phyloP scores from a whole-genome alignment of 2,113 vertebrate species.

The Hystrix cristata region DNA sequence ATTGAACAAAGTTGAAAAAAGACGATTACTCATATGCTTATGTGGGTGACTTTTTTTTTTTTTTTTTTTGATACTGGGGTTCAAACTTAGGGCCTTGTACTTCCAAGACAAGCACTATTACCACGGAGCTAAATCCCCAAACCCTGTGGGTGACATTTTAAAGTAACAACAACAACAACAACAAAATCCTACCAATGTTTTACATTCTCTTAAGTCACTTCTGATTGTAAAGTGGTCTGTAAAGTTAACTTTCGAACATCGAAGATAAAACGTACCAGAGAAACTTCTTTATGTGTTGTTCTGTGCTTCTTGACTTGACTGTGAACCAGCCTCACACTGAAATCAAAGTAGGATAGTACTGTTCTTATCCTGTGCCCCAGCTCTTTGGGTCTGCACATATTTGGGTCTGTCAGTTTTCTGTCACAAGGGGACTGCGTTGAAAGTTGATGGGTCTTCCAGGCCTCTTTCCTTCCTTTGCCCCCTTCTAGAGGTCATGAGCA shows the following conservation, averaged over 20 bases:
- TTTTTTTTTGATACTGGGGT: too few species aligned
- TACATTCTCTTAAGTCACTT: background rate
- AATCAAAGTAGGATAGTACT: background rate
- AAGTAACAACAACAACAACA: background rate
- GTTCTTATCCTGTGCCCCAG: background rate
- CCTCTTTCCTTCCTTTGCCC: background rate
- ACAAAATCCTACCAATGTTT: background rate
- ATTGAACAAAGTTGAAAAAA: constrained; percentile 9
- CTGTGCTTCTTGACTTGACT: background rate
- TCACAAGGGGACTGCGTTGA: background rate
- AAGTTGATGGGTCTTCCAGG: background rate
- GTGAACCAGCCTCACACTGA: background rate
- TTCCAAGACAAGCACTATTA: too few species aligned
- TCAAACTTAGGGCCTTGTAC: too few species aligned
- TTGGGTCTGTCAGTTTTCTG: background rate
- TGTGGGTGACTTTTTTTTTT: background rate
- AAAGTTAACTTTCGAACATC: background rate
- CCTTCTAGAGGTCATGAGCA: background rate
- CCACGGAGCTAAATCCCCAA: too few species aligned
- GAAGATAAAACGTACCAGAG: background rate
- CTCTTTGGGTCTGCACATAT: background rate
- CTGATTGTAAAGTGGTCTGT: constrained; percentile 32
- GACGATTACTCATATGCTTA: background rate
- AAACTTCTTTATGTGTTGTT: background rate
- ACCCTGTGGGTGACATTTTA: background rate